These are phyloP conservation scores for Neolamprologus ventralis DNA, from an alignment of 2,113 vertebrate genomes.

Conservation along the genomic window DNA sequence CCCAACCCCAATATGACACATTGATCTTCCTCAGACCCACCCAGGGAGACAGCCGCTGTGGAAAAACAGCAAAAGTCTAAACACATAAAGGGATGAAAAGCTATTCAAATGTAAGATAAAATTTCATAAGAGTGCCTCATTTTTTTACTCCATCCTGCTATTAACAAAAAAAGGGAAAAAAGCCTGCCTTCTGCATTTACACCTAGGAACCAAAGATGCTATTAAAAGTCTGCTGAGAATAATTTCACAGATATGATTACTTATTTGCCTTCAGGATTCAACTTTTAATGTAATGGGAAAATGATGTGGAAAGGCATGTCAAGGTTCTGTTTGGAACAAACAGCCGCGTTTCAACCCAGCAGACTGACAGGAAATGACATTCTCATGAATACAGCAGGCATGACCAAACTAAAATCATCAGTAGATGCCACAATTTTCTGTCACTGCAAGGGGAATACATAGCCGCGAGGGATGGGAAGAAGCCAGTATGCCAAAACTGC, in stretches of 20 bases:
- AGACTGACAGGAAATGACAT: constrained; percentile 10
- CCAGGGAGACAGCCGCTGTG: constrained; percentile 83
- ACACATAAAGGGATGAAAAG: neutral
- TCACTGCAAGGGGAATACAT: neutral
- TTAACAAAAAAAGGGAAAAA: neutral
- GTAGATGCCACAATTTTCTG: neutral
- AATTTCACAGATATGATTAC: constrained; percentile 50
- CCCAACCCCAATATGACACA: constrained; percentile 97
- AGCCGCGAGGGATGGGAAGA: neutral
- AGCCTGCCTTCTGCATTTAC: neutral
- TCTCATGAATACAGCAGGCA: constrained; percentile 8
- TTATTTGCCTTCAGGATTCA: constrained; percentile 33
- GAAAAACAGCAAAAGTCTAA: neutral
- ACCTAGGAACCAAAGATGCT: constrained; percentile 3
- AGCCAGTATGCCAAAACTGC: neutral
- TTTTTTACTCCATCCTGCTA: neutral
- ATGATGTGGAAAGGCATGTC: constrained; percentile 10
- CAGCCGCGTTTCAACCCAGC: neutral
- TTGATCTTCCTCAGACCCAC: constrained; percentile 97
- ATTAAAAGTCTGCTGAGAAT: constrained; percentile 30
- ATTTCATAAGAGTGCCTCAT: neutral
- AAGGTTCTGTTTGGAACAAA: constrained; percentile 27
- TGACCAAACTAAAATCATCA: constrained; percentile 19
- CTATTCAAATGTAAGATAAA: neutral
- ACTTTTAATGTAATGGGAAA: constrained; percentile 31